These are phyloP conservation scores for Diachasmimorpha longicaudata DNA, from an alignment of 1,140 invertebrate genomes.

Conservation along the genomic window DNA sequence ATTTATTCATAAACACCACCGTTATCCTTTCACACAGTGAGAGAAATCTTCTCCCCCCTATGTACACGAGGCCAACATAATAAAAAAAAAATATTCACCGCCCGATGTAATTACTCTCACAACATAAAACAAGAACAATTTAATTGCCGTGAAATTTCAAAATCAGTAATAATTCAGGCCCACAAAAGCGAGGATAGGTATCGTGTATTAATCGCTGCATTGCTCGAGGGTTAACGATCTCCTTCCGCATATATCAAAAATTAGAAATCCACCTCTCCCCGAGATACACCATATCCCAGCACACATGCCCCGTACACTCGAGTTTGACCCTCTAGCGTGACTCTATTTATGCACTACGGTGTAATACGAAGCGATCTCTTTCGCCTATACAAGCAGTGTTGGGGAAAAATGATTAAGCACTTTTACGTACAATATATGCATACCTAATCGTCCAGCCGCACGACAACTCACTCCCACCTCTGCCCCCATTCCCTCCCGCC, in stretches of 20 bases:
- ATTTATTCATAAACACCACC: no score
- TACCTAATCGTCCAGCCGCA: conserved; percentile 22
- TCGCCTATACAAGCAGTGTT: conserved; percentile 16
- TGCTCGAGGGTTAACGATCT: conserved; percentile 21
- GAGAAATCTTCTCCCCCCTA: no score
- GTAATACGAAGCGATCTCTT: conserved; percentile 24
- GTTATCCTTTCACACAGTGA: no score
- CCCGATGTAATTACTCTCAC: background rate
- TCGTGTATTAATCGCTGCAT: conserved; percentile 10
- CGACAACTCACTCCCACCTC: conserved; percentile 3
- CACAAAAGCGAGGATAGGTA: conserved; percentile 9
- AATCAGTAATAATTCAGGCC: background rate
- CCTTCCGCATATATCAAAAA: conserved; percentile 26
- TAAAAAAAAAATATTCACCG: background rate
- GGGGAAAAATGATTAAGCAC: conserved; percentile 25
- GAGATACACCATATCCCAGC: background rate
- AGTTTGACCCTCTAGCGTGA: conserved; percentile 14
- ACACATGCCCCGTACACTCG: background rate
- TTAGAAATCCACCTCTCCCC: background rate
- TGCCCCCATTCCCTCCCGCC: background rate
- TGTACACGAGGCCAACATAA: background rate
- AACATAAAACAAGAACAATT: background rate
- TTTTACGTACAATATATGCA: conserved; percentile 28
- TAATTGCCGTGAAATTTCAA: background rate
- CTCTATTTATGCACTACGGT: conserved; percentile 26